phyloP scores from a whole-genome alignment of 2,888 invertebrate genomes.

The Harpagoxenus sublaevis region DNA sequence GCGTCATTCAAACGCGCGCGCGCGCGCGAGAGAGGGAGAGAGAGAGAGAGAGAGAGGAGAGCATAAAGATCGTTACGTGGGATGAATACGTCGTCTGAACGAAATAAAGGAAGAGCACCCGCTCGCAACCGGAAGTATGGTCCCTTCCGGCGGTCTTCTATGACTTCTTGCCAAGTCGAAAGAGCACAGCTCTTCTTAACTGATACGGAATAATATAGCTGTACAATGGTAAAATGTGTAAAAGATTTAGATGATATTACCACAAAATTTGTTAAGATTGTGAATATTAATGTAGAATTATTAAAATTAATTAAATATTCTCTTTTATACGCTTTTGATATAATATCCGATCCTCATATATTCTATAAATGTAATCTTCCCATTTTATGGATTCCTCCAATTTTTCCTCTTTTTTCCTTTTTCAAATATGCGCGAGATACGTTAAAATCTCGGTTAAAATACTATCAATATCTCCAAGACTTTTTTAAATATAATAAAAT shows the following conservation, averaged over 20 bases:
- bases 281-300: not conserved
- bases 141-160: slow-evolving; percentile 9
- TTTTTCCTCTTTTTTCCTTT: not conserved
- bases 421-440: not conserved
- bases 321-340: not conserved
- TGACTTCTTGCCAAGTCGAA: not conserved
- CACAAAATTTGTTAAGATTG: not conserved
- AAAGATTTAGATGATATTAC: not conserved
- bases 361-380: not conserved
- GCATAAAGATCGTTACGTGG: slow-evolving; percentile 6
- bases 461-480: not conserved
- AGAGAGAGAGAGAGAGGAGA: not conserved
- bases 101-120: slow-evolving; percentile 9
- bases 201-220: not conserved
- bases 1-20: not conserved
- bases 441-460: not conserved
- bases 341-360: not conserved
- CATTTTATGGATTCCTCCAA: not conserved
- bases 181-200: not conserved
- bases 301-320: not conserved
- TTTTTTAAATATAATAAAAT: not conserved
- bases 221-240: not conserved
- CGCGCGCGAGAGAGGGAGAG: too few species aligned
- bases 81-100: not conserved
- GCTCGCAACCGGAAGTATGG: not conserved